These are phyloP conservation scores for Blastobasis lacticolella DNA, from an alignment of 2,888 invertebrate genomes.

Conservation along the genomic window DNA sequence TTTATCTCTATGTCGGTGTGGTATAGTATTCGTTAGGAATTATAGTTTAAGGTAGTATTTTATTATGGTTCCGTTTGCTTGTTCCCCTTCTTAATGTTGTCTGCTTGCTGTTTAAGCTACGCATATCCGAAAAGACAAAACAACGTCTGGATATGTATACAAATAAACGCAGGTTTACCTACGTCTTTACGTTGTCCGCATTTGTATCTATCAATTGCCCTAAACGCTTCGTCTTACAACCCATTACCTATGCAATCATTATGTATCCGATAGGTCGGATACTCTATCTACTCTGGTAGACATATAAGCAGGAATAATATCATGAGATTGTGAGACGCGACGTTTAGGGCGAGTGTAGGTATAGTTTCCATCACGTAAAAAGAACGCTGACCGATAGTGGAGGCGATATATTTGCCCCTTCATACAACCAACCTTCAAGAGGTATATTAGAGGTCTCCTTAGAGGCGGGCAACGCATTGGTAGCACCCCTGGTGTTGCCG, in stretches of 20 bases:
- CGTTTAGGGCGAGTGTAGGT: no score
- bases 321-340: no score
- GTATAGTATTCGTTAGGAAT: not conserved
- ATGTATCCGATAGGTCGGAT: not conserved
- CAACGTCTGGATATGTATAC: not conserved
- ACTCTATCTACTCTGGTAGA: no score
- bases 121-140: not conserved
- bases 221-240: constrained; percentile 26
- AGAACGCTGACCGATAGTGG: no score
- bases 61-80: not conserved
- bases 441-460: no score
- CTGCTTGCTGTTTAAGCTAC: constrained; percentile 5
- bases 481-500: no score
- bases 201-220: constrained; percentile 12
- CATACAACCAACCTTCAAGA: no score
- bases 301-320: not conserved
- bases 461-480: no score
- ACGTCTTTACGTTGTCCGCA: constrained; percentile 12
- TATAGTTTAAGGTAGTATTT: not conserved
- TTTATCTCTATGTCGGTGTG: no score
- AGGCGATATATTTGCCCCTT: no score
- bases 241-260: constrained; percentile 2
- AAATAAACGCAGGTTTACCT: constrained; percentile 7
- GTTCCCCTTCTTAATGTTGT: constrained; percentile 3
- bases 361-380: no score